Evolutionary conservation across 2,797 vertebrate genomes (phyloP).

Genomic region (Eremophila alpestris): DNA sequence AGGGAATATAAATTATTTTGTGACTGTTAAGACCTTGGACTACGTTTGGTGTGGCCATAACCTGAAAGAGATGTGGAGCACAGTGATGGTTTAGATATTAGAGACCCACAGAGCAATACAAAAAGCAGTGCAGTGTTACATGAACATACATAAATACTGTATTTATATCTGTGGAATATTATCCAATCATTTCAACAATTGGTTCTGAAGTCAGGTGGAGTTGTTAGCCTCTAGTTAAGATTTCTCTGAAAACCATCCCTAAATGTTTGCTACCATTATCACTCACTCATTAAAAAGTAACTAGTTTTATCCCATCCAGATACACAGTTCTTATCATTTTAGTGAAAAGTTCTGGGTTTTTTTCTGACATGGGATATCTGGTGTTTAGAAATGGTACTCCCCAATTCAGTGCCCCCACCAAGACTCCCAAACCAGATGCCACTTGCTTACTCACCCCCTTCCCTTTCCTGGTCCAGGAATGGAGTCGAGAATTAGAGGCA

Average conservation of each 20-base stretch:
- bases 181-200: not conserved
- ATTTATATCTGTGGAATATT: not conserved
- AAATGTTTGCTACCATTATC: not conserved
- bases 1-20: not conserved
- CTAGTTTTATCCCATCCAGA: not conserved
- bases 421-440: not conserved
- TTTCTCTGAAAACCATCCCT: not conserved
- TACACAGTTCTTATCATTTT: not conserved
- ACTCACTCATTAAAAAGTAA: not conserved
- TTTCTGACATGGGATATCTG: not conserved
- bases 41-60: not conserved
- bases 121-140: not conserved
- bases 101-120: not conserved
- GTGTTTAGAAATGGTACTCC: not conserved
- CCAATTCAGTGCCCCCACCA: not conserved
- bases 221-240: not conserved
- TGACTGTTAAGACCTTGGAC: not conserved
- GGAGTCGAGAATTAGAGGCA: not conserved
- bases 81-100: not conserved
- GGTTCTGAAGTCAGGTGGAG: not conserved
- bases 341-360: fast-evolving
- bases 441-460: fast-evolving
- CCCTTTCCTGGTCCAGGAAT: not conserved
- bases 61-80: not conserved
- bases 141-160: not conserved